phyloP scores from a whole-genome alignment of 2,797 vertebrate species.

The Erethizon dorsatum region DNA sequence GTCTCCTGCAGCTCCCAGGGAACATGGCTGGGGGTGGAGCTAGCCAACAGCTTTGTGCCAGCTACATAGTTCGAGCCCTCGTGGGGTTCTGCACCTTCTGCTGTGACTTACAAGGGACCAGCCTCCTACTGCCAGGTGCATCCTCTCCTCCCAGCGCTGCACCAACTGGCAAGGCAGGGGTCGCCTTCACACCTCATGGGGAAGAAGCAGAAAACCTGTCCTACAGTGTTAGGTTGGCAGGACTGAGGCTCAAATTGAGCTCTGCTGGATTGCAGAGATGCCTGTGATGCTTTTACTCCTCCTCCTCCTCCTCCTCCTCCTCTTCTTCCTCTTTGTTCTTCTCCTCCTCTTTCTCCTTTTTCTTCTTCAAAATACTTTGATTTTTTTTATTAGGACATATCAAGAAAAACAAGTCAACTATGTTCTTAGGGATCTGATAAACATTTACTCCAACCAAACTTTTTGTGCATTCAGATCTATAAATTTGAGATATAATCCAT shows the following conservation, averaged over 20 bases:
- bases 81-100: rapidly evolving
- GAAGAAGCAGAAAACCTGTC: not conserved
- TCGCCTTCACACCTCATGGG: not conserved
- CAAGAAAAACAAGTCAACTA: slow-evolving; percentile 1
- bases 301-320: not conserved
- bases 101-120: not conserved
- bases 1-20: not conserved
- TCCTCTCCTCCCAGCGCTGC: not conserved
- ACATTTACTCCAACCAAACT: not conserved
- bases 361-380: not conserved
- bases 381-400: not conserved
- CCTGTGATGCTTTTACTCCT: not conserved
- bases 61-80: not conserved
- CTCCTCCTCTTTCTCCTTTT: not conserved
- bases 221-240: not conserved
- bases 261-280: not conserved
- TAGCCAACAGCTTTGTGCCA: rapidly evolving
- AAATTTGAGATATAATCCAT: not conserved
- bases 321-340: not conserved
- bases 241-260: not conserved
- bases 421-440: slow-evolving; percentile 30
- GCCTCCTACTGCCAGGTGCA: not conserved
- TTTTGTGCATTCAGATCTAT: slow-evolving; percentile 49
- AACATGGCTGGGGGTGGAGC: not conserved
- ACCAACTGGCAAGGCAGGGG: not conserved